A percentile compares a stretch with the other conserved stretches of the same genome.
These are phyloP conservation scores for Metacarcinus magister DNA, from an alignment of 2,888 invertebrate genomes.

Conservation along the genomic window DNA sequence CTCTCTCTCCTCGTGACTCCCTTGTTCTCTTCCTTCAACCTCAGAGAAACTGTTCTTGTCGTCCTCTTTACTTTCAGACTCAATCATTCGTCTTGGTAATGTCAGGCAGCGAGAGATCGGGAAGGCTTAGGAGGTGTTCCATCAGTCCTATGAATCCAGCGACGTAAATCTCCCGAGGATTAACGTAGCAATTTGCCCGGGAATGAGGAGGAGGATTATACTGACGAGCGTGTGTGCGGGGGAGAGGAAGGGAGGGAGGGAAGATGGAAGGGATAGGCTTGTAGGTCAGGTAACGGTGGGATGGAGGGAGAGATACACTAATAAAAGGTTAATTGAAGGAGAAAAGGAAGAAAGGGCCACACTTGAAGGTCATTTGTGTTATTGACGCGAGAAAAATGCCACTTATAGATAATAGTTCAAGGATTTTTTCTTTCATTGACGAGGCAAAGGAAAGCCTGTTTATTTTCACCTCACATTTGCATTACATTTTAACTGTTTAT, in stretches of 20 bases:
- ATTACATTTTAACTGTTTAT: background rate
- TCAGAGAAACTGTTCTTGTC: background rate
- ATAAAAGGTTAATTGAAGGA: background rate
- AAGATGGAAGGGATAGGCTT: background rate
- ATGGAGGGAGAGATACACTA: background rate
- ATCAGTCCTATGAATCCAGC: conserved; percentile 15
- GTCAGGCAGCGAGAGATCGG: conserved; percentile 20
- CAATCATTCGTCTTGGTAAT: conserved; percentile 32
- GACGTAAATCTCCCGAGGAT: conserved; percentile 9
- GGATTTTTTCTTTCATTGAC: background rate
- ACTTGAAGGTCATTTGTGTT: background rate
- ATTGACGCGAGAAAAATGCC: background rate
- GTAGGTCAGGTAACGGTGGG: background rate
- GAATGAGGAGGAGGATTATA: conserved; percentile 10
- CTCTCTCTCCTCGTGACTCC: background rate
- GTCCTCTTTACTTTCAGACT: background rate
- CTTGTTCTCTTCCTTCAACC: background rate
- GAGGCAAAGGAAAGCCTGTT: background rate
- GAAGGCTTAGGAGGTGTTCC: background rate
- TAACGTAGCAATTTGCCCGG: background rate
- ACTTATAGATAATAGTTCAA: background rate
- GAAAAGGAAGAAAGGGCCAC: background rate
- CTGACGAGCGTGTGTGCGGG: background rate
- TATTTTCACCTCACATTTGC: background rate
- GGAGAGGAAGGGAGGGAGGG: background rate